Base-by-base conservation (phyloP, 1,140 invertebrate species). In the Leptestheria dahalacensis region DNA sequence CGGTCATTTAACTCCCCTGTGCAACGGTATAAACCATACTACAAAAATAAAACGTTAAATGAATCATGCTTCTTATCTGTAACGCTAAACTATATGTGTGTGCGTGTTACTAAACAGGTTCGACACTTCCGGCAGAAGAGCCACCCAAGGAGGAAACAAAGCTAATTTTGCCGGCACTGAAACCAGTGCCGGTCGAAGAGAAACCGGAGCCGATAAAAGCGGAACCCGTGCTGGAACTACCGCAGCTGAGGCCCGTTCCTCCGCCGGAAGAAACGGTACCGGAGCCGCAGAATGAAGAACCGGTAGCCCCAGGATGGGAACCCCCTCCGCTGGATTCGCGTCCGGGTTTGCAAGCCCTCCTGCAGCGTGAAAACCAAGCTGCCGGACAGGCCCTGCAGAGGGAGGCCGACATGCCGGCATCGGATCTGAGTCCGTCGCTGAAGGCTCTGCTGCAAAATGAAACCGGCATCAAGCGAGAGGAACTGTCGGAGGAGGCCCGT, bases 401-500 rank as follows among this genome's bases (percentile, higher is more conserved):
- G 3, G 62, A 65, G 25, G 63, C 66, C 10, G 50, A 48, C 21
- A 65, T 63, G 52, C 64, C 65, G 49, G 64, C 66, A 58, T 26
- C 64, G 2, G 26, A 29, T 11, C 21, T n/a, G n/a, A 50, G 57
- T 23, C 21, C 59, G 21, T 23, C 59, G 9, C 29, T 60, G 25
- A 50, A 60, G 23, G 29, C 29, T 4, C 50, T 55, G 26, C 33
- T 50, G 24, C 25, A 55, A 50, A 33, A 21, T 21, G 52, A 59
- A 54, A 59, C 47, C 21, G 25, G 25, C 28, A 33, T 23, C 6
- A 25, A 48, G 12, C 28, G 47, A 23, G 23, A 48, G 28, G 23
- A 57, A 48, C 55, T 54, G 24, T 33, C 58, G 10, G 58, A 60
- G n/a, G 48, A 60, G 25, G 48, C 41, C 24, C 49, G 58, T 33